Conservation (phyloP, 2,797 vertebrate genomes). For the Rhinella marina region DNA sequence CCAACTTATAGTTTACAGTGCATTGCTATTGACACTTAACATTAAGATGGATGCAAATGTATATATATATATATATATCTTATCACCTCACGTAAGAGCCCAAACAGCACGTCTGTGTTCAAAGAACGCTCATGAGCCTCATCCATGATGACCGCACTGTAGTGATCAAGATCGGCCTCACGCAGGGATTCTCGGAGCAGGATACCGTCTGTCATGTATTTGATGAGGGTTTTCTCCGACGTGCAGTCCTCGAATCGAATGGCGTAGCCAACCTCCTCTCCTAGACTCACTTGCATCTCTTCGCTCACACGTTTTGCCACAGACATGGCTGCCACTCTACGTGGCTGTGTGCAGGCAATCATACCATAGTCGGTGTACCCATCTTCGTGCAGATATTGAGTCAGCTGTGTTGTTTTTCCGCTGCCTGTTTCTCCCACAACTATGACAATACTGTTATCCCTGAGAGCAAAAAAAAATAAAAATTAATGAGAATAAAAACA, state of each 20-base stretch:
- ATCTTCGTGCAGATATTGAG: conserved; percentile 97
- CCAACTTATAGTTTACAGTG: too few species aligned
- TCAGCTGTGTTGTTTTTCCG: conserved; percentile 97
- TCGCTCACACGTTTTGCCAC: conserved; percentile 98
- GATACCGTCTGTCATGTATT: conserved; percentile 99
- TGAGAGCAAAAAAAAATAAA: conserved; percentile 65
- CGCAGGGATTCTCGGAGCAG: conserved; percentile 94
- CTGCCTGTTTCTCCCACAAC: conserved; percentile 98
- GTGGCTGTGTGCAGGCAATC: conserved; percentile 97
- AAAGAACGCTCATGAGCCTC: conserved; percentile 97
- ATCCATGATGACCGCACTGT: conserved; percentile 98
- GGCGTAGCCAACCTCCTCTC: conserved; percentile 97
- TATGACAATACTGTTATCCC: conserved; percentile 98
- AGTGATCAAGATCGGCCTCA: conserved; percentile 96
- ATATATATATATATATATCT: not conserved
- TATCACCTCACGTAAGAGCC: conserved; percentile 90
- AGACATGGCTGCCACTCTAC: conserved; percentile 96
- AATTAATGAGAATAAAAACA: not conserved
- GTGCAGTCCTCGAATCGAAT: conserved; percentile 99
- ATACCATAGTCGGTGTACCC: conserved; percentile 97
- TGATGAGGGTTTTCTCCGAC: conserved; percentile 93
- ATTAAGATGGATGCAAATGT: not conserved
- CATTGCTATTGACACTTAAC: not conserved
- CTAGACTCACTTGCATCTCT: conserved; percentile 90
- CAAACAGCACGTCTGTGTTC: conserved; percentile 96